Evolutionary conservation across 2,113 vertebrate genomes (phyloP).

Genomic region (Fregetta grallaria): DNA sequence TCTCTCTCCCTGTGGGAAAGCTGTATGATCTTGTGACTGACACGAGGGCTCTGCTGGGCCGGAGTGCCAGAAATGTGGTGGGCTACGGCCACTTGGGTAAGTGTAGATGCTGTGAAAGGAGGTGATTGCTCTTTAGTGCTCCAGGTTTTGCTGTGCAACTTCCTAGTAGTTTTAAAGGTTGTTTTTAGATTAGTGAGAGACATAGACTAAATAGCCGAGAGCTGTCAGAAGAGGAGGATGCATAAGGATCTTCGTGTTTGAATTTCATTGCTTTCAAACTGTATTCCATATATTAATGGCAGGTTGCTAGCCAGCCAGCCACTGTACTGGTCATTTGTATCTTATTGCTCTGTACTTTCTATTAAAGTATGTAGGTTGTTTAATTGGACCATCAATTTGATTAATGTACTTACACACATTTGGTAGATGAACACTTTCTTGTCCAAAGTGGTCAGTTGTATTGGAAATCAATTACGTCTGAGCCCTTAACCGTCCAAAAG

Average conservation of each 20-base stretch:
- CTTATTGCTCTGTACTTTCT: background rate
- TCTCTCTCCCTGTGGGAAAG: conserved; percentile 86
- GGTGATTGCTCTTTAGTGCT: background rate
- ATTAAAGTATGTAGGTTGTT: background rate
- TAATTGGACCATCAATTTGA: background rate
- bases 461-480: background rate
- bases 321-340: background rate
- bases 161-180: background rate
- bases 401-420: background rate
- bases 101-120: conserved; percentile 1
- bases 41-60: conserved; percentile 77
- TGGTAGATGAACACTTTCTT: background rate
- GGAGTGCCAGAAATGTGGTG: conserved; percentile 82
- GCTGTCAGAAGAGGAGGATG: background rate
- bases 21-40: conserved; percentile 89
- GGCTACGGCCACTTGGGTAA: conserved; percentile 95
- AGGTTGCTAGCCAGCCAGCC: background rate
- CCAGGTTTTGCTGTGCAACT: background rate
- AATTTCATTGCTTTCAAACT: background rate
- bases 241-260: background rate
- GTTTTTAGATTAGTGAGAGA: background rate
- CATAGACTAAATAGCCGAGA: background rate
- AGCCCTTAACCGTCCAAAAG: background rate
- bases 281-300: background rate
- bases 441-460: background rate